Evolutionary conservation across 2,888 invertebrate species (phyloP), one percentile per base, ranked within the genome.

Genomic region (Miltochrista miniata): DNA sequence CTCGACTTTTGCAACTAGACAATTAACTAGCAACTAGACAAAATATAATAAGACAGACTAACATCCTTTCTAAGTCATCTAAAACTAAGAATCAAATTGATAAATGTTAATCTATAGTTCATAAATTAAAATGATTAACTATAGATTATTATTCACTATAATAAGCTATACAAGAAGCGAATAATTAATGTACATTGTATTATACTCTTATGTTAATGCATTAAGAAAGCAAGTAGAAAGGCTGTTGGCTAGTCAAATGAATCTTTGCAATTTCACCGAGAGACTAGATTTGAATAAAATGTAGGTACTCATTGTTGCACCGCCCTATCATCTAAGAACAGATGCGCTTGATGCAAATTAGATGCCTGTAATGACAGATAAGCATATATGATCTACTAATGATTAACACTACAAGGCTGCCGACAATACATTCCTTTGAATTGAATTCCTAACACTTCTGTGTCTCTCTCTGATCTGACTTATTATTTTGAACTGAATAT

Each of bases 311-410:
- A 42, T 51, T 58, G 48, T 51, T 51, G 51, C 53, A 68, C 84
- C 81, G 84, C 80, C 76, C 72, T 81, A 66, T 80, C 73, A 84
- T 85, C 79, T 74, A 68, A 24, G n/a, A 29, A 14, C 10, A 14
- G 36, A 72, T 56, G 63, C 59, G 63, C 68, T 31, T 24, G 18
- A 81, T 83, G 79, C 76, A 79, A 80, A 84, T 81, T 59, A 56
- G 61, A 62, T 69, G 61, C 61, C 58, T 58, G 70, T 81, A 80
- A 82, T 81, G 68, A 76, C 70, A 75, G 73, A 64, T 70, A 63
- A 63, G 68, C 67, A 62, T 41, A 64, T 56, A 51, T 39, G 45
- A 61, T 64, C 51, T 51, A 59, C 51, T 33, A 46, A 51, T 54
- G 50, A 67, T 55, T 66, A 52, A 48, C 31, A 30, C 35, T 35